A percentile compares a stretch with the other conserved stretches of the same genome.
Evolutionary conservation across 2,797 vertebrate species (phyloP).

Genomic region (Chelon labrosus): DNA sequence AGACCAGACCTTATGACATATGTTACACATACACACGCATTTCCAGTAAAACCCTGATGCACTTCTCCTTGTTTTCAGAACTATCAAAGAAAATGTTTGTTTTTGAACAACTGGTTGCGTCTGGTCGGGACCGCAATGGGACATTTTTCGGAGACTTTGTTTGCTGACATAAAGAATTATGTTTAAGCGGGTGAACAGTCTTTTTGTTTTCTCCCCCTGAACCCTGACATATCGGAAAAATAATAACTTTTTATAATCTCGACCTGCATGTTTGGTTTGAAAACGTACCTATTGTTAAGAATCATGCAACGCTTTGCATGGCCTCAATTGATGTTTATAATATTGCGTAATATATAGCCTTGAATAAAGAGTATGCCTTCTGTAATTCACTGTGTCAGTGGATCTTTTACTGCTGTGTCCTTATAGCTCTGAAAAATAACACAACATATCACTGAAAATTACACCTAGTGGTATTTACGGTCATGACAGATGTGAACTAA

Average conservation of each 20-base stretch:
- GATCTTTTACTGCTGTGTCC: slow-evolving; percentile 17
- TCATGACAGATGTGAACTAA: slow-evolving; percentile 26
- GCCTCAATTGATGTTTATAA: slow-evolving; percentile 68
- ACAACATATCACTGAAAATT: background rate
- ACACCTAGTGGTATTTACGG: slow-evolving; percentile 11
- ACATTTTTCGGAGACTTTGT: slow-evolving; percentile 53
- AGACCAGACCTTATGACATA: slow-evolving; percentile 8
- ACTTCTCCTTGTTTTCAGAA: slow-evolving; percentile 57
- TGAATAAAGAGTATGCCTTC: slow-evolving; percentile 79
- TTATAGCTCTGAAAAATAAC: background rate
- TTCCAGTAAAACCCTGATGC: slow-evolving; percentile 50
- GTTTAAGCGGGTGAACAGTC: slow-evolving; percentile 28
- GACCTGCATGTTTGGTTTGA: slow-evolving; percentile 72
- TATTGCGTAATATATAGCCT: slow-evolving; percentile 68
- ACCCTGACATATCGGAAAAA: slow-evolving; percentile 32
- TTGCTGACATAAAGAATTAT: slow-evolving; percentile 58
- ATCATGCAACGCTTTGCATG: slow-evolving; percentile 77
- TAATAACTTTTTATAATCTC: slow-evolving; percentile 25
- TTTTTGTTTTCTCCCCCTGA: slow-evolving; percentile 51
- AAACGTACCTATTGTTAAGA: slow-evolving; percentile 63
- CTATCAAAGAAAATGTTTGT: slow-evolving; percentile 55
- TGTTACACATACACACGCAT: slow-evolving; percentile 11
- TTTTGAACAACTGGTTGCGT: slow-evolving; percentile 56
- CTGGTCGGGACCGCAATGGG: slow-evolving; percentile 14
- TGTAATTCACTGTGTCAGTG: slow-evolving; percentile 47